These are phyloP conservation scores for Oophaga pumilio DNA, from an alignment of 2,113 vertebrate species.

Conservation along the genomic window DNA sequence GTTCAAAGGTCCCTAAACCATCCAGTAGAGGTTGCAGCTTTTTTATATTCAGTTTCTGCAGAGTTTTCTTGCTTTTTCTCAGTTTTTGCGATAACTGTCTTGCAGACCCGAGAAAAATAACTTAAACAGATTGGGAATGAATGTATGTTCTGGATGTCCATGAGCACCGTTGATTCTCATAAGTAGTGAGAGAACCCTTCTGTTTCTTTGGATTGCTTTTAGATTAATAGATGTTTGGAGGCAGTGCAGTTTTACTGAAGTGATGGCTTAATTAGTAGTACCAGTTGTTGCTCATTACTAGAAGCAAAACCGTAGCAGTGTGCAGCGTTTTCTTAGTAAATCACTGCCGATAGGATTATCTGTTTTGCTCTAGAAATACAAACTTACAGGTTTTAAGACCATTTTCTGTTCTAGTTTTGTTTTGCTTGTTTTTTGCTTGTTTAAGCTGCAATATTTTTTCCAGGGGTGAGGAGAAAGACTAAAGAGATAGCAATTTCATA, in stretches of 20 bases:
- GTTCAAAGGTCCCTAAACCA: background rate
- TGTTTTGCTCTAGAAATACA: background rate
- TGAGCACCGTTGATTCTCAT: background rate
- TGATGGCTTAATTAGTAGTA: conserved; percentile 7
- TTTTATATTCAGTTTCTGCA: background rate
- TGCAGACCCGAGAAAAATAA: background rate
- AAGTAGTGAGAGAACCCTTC: background rate
- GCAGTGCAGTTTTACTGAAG: background rate
- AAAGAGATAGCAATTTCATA: background rate
- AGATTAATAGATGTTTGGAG: background rate
- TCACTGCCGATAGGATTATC: background rate
- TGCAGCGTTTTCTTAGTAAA: background rate
- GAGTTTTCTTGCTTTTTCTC: background rate
- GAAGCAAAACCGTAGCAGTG: background rate
- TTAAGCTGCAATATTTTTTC: background rate
- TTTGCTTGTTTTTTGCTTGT: background rate
- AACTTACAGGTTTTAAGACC: background rate
- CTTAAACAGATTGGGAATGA: background rate
- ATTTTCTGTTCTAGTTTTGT: background rate
- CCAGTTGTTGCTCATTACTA: background rate
- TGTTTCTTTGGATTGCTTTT: conserved; percentile 9
- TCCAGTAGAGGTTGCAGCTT: background rate
- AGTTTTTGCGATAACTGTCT: background rate
- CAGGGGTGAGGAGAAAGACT: background rate
- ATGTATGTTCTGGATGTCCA: background rate